Percentiles rank a stretch among this genome's conserved stretches.
These are phyloP conservation scores for Solen grandis DNA, from an alignment of 1,140 invertebrate species.

Conservation along the genomic window DNA sequence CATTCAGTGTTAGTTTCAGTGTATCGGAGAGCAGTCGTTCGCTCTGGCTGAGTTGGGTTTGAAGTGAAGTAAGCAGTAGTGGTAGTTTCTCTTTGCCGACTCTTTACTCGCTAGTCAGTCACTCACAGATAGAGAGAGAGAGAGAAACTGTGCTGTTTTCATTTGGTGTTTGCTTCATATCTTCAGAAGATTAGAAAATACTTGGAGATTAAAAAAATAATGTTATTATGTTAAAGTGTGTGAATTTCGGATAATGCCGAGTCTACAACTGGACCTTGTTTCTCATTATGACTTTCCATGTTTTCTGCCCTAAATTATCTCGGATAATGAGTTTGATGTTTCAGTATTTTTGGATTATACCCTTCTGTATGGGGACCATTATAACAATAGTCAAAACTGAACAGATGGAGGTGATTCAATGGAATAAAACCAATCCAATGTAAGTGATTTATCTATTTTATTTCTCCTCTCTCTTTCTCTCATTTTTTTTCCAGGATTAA, in stretches of 20 bases:
- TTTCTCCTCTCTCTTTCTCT: too few species aligned
- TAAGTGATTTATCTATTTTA: conserved; percentile 45
- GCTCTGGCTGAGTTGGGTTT: too few species aligned
- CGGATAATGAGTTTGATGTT: conserved; percentile 40
- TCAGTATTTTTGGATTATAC: conserved; percentile 43
- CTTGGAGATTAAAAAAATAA: neutral
- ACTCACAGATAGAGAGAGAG: too few species aligned
- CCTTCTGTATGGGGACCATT: conserved; percentile 50
- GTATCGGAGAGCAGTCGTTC: conserved; percentile 18
- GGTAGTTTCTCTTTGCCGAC: too few species aligned
- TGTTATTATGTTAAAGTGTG: conserved; percentile 7
- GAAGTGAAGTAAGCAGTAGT: too few species aligned
- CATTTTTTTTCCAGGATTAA: too few species aligned
- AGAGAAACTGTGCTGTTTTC: too few species aligned
- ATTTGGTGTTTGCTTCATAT: too few species aligned
- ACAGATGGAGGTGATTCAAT: conserved; percentile 11
- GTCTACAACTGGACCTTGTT: neutral
- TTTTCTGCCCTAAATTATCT: conserved; percentile 45
- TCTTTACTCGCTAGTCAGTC: too few species aligned
- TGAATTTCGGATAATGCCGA: conserved; percentile 5
- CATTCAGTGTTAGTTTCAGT: conserved; percentile 35
- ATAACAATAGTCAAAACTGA: conserved; percentile 41
- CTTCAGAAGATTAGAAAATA: conserved; percentile 13
- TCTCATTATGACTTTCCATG: conserved; percentile 33
- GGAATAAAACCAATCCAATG: conserved; percentile 44